Conservation (phyloP, 2,113 vertebrate genomes). For the Sardina pilchardus region DNA sequence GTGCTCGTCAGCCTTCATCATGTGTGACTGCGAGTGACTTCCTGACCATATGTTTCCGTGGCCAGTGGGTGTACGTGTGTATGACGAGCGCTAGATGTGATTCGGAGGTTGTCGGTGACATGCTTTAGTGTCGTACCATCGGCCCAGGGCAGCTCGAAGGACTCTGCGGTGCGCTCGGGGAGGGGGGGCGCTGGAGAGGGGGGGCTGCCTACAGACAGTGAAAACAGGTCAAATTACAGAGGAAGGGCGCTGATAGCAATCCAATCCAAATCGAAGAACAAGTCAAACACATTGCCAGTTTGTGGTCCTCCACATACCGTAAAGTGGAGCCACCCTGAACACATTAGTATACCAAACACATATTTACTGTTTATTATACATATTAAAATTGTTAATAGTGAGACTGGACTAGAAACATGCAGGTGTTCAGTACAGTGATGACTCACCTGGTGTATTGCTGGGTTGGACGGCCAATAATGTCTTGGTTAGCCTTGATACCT, state of each 20-base stretch:
- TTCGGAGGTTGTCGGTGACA: not conserved
- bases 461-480: not conserved
- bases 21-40: not conserved
- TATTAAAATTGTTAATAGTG: too few species aligned
- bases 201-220: constrained; percentile 46
- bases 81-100: not conserved
- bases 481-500: not conserved
- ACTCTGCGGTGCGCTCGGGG: constrained; percentile 90
- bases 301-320: too few species aligned
- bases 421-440: not conserved
- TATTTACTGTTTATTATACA: not conserved
- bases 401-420: not conserved
- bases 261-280: too few species aligned
- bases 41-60: not conserved
- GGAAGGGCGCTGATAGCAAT: too few species aligned
- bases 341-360: not conserved
- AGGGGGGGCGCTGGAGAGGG: constrained; percentile 78
- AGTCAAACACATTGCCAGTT: too few species aligned
- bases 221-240: too few species aligned
- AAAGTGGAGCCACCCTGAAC: not conserved
- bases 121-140: constrained; percentile 64
- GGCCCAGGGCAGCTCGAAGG: constrained; percentile 78
- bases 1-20: not conserved
- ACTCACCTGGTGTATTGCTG: not conserved
- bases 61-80: not conserved